These are phyloP conservation scores for Trichosurus vulpecula DNA, from an alignment of 2,797 vertebrate genomes.

Conservation along the genomic window DNA sequence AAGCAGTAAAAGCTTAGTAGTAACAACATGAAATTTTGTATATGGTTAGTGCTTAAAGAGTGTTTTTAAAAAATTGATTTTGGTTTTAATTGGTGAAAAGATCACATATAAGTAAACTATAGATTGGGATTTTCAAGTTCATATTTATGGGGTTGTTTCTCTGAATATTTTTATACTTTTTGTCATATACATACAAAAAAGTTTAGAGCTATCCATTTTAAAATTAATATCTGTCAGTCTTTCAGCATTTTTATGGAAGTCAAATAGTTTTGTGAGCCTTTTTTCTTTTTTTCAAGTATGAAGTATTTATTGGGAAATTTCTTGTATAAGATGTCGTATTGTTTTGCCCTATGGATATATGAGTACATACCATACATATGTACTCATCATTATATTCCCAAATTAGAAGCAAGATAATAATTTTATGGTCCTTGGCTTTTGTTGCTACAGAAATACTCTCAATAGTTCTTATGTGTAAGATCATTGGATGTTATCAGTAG, in stretches of 20 bases:
- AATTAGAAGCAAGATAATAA: not conserved
- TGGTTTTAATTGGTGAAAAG: not conserved
- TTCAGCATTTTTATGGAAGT: slow-evolving; percentile 28
- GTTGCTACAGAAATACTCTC: not conserved
- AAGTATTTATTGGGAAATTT: slow-evolving; percentile 41
- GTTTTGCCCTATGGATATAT: slow-evolving; percentile 17
- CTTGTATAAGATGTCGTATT: slow-evolving; percentile 23
- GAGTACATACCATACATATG: not conserved
- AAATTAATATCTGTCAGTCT: slow-evolving; percentile 1
- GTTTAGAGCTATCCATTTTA: not conserved
- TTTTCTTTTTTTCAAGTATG: slow-evolving; percentile 41
- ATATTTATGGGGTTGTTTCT: slow-evolving; percentile 4
- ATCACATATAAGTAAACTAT: slow-evolving; percentile 1
- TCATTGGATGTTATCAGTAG: slow-evolving; percentile 47
- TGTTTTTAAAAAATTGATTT: not conserved
- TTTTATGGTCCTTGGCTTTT: not conserved
- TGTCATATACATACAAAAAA: not conserved
- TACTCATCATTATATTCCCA: slow-evolving; percentile 27
- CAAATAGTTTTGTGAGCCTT: slow-evolving; percentile 35
- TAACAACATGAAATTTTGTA: not conserved
- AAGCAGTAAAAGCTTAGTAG: not conserved
- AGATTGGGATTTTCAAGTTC: slow-evolving; percentile 19
- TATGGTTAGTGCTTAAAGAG: not conserved
- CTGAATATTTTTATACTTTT: slow-evolving; percentile 23
- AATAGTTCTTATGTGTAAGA: not conserved